A percentile compares a stretch with the other conserved stretches of the same genome.
phyloP scores from a whole-genome alignment of 2,797 vertebrate genomes.

The Myotis myotis region DNA sequence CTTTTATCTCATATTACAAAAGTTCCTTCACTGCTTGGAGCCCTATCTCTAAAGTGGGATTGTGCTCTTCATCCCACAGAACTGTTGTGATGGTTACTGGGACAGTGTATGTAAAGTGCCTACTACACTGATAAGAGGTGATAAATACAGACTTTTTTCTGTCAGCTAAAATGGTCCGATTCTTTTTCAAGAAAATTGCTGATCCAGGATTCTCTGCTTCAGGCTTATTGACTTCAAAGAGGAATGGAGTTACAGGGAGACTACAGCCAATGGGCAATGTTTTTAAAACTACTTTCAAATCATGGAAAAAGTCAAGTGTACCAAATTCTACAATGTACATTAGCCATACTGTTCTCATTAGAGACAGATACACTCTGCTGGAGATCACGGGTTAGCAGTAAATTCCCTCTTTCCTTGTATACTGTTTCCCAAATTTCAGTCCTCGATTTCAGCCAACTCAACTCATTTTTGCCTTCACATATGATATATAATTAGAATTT shows the following conservation, averaged over 20 bases:
- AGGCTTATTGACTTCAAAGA: background rate
- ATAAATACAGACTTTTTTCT: background rate
- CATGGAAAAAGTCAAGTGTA: background rate
- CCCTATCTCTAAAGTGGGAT: background rate
- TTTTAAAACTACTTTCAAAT: background rate
- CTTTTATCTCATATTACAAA: background rate
- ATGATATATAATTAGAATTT: background rate
- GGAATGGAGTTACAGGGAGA: background rate
- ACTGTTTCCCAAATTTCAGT: background rate
- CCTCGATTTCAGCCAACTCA: background rate
- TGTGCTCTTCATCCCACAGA: background rate
- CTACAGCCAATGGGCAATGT: background rate
- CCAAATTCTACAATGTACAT: background rate
- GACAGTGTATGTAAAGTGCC: background rate
- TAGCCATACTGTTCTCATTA: background rate
- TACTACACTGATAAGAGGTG: background rate
- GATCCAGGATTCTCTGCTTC: background rate
- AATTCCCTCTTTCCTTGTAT: background rate
- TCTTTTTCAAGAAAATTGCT: background rate
- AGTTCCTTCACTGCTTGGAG: background rate
- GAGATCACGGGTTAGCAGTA: background rate
- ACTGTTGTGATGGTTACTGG: background rate
- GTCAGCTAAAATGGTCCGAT: background rate
- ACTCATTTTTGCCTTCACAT: background rate
- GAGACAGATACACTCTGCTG: background rate